A percentile compares a stretch with the other conserved stretches of the same genome.
Conservation (phyloP, 2,888 invertebrate genomes). For the Vanessa cardui region DNA sequence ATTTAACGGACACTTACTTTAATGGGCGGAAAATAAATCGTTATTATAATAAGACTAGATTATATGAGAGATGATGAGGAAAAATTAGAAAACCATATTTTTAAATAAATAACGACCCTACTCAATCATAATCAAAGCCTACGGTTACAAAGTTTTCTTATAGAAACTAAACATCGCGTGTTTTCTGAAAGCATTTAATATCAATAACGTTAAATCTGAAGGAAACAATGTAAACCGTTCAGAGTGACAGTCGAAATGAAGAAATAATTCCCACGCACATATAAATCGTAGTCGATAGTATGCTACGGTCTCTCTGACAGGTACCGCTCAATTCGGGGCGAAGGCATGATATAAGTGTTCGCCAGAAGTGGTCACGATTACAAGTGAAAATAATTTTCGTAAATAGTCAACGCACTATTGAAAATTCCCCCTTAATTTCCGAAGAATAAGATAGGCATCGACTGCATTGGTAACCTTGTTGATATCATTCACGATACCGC, state of each 20-base stretch:
- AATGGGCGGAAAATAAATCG: constrained; percentile 2
- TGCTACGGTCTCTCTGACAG: constrained; percentile 68
- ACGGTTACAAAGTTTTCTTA: not conserved
- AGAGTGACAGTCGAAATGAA: constrained; percentile 58
- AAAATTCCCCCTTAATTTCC: constrained; percentile 51
- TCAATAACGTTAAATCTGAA: constrained; percentile 17
- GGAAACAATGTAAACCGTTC: not conserved
- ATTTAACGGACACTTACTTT: constrained; percentile 8
- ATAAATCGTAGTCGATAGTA: constrained; percentile 70
- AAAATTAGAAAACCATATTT: too few species aligned
- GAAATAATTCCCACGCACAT: constrained; percentile 75
- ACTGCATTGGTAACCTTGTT: constrained; percentile 52
- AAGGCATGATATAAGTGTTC: constrained; percentile 76
- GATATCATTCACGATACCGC: constrained; percentile 61
- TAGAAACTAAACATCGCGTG: constrained; percentile 2
- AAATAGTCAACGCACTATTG: constrained; percentile 11
- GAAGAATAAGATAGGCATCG: constrained; percentile 50
- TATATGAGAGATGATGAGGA: too few species aligned
- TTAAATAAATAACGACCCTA: too few species aligned
- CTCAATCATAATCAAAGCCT: too few species aligned
- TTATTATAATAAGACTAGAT: not conserved
- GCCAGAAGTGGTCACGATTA: constrained; percentile 79
- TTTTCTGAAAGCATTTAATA: not conserved
- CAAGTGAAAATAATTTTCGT: constrained; percentile 53
- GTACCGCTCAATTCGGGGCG: constrained; percentile 79